Percentiles rank a stretch among this genome's conserved stretches.
Conservation (phyloP, 2,797 vertebrate species). For the Amphiprion clarkii region DNA sequence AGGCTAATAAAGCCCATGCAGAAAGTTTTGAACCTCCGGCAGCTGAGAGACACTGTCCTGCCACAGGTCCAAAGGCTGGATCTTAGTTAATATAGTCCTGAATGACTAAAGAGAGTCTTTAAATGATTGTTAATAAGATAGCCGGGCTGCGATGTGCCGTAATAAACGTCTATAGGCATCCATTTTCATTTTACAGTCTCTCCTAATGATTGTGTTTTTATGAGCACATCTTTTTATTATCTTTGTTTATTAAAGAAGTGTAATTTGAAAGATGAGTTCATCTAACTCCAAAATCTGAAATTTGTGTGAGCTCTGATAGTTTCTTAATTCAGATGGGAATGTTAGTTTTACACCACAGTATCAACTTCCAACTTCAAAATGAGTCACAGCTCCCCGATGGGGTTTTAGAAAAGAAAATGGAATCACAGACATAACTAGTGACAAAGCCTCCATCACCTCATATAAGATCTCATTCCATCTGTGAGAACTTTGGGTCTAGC, state of each 20-base stretch:
- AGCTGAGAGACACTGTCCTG: constrained; percentile 67
- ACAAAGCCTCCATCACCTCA: constrained; percentile 84
- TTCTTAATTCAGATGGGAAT: constrained; percentile 78
- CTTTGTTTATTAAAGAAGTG: constrained; percentile 80
- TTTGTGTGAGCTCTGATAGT: constrained; percentile 75
- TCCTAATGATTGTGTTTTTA: constrained; percentile 70
- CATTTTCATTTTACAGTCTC: constrained; percentile 58
- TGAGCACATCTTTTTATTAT: constrained; percentile 69
- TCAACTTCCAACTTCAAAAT: constrained; percentile 84
- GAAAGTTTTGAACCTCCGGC: constrained; percentile 76
- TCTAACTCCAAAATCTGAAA: constrained; percentile 69
- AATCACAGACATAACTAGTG: constrained; percentile 82
- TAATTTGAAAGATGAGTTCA: constrained; percentile 73
- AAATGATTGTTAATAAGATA: constrained; percentile 65
- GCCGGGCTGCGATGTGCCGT: constrained; percentile 21
- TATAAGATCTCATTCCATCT: constrained; percentile 82
- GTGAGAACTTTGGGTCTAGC: constrained; percentile 80
- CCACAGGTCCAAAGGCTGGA: constrained; percentile 63
- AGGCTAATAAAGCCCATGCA: constrained; percentile 81
- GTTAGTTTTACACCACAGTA: constrained; percentile 79
- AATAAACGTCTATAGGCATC: constrained; percentile 58
- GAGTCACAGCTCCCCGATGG: constrained; percentile 78
- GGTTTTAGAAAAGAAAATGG: constrained; percentile 79
- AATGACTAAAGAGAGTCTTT: constrained; percentile 62
- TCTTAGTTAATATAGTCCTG: constrained; percentile 68